Conservation (phyloP, 2,113 vertebrate genomes). For the Nestor notabilis region DNA sequence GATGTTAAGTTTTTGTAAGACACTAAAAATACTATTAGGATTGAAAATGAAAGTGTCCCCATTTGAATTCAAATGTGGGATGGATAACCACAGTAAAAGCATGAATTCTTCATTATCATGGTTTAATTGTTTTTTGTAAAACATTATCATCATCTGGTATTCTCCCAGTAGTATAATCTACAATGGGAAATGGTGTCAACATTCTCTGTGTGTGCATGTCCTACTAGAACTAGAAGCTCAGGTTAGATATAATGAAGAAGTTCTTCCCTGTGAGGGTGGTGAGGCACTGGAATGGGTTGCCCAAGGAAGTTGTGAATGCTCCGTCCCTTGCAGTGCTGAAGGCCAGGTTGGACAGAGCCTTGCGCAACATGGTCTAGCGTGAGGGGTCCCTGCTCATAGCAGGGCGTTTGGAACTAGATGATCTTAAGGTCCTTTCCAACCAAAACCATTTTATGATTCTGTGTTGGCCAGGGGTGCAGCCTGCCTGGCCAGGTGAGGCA, state of each 20-base stretch:
- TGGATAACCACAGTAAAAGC: background rate
- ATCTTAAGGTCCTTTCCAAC: background rate
- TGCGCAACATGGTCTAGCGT: background rate
- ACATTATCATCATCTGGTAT: background rate
- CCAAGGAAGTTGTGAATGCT: background rate
- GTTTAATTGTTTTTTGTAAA: background rate
- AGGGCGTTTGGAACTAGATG: background rate
- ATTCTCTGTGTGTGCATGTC: background rate
- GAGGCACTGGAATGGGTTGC: background rate
- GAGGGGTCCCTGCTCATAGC: background rate
- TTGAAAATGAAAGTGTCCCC: background rate
- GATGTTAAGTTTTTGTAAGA: background rate
- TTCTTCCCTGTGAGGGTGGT: background rate
- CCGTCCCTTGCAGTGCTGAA: background rate
- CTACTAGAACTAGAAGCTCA: background rate
- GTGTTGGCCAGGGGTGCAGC: background rate
- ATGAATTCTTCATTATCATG: background rate
- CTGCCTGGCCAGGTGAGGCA: background rate
- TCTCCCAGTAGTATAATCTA: background rate
- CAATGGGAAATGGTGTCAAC: background rate
- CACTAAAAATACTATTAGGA: background rate
- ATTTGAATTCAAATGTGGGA: background rate
- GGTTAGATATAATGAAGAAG: background rate
- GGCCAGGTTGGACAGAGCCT: background rate
- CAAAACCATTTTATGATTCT: background rate